Evolutionary conservation across 1,140 invertebrate species (phyloP), one percentile per base, ranked within the genome.

Genomic region (Hypsibius dujardini): DNA sequence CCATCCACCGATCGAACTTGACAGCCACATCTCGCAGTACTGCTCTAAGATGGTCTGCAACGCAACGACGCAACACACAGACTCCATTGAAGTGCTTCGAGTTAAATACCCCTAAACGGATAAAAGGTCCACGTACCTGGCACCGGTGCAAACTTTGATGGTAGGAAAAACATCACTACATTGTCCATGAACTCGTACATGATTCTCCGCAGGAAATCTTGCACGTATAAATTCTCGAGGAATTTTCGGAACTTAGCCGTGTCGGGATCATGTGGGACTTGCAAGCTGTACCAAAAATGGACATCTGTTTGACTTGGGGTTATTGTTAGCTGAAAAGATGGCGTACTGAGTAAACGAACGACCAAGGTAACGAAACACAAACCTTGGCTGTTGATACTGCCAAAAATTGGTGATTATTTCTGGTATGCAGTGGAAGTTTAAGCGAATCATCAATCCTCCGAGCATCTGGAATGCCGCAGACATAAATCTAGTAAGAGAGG

Each of bases 1-100:
- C 62, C 62, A 67, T 67, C 62, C 62, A 67, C 42, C 3, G 12
- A 42, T 67, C 62, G 42, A 67, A 67, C 45, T 67, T 67, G 7
- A 42, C 7, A 42, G 62, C 42, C 62, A 67, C 7, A 67, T 67
- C 62, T 3, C 62, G 62, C 7, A 67, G 45, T 14, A 67, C 62
- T 42, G 62, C 62, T 42, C 62, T 7, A 3, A 67, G 42, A 42
- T 67, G 62, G 45, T 67, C 62, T 67, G 42, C 42, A 7, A 67
- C 12, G 3, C 12, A 67, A 67, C 7, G 42, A 14, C 3, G 45
- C 3, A 67, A 67, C 7, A 67, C 42, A 14, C 7, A 3, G 45
- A 42, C 3, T 42, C 42, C 3, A 7, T 67, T 7, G 45, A 67
- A 3, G 7, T 7, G 12, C 50, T 56, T 56, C 50, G n/a, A 56